Base-by-base conservation (phyloP, 2,888 invertebrate species). In the Leptinotarsa juncta region DNA sequence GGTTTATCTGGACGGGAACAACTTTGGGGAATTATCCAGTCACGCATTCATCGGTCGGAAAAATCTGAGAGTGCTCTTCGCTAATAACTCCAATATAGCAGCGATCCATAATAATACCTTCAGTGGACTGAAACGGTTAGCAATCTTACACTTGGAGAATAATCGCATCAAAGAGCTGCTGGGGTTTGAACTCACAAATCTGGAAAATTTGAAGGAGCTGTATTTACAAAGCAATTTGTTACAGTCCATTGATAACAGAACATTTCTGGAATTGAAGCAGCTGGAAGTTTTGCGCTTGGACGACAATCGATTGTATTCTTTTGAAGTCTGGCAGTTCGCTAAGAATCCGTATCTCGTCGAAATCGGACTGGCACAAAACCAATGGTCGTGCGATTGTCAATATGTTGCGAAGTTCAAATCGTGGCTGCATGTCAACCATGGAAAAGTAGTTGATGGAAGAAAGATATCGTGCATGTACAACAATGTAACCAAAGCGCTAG, bases 31-130 rank as follows among this genome's bases (percentile, higher is more conserved):
- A 86, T 90, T 98, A 83, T 93, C 94, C 70, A 94, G 95, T 82
- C 96, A 97, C 85, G 94, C 95, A 60, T 97, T 98, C 88, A 94
- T 97, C 82, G 97, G 97, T 3, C 92, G 97, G 79, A 97, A 97
- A 88, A 96, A 96, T 87, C 90, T 97, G 83, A 93, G 94, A 87
- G 94, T 96, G 80, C 90, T 97, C 77, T 96, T 94, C 87, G 94
- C 96, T 67, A 97, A 97, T 89, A 94, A 95, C 88, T 96, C 96
- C 75, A 94, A 95, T 84, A 94, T 97, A 79, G 93, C 93, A 78
- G 91, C 93, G 70, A 91, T 97, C 78, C 93, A 95, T 87, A 97
- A 97, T 89, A 94, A 96, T 86, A 96, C 97, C 10, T 97, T 97
- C 89, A 95, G 94, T 88, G 96, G 97, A 69, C 89, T 97, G 84